phyloP scores from a whole-genome alignment of 2,113 vertebrate genomes.

The Laticauda colubrina region DNA sequence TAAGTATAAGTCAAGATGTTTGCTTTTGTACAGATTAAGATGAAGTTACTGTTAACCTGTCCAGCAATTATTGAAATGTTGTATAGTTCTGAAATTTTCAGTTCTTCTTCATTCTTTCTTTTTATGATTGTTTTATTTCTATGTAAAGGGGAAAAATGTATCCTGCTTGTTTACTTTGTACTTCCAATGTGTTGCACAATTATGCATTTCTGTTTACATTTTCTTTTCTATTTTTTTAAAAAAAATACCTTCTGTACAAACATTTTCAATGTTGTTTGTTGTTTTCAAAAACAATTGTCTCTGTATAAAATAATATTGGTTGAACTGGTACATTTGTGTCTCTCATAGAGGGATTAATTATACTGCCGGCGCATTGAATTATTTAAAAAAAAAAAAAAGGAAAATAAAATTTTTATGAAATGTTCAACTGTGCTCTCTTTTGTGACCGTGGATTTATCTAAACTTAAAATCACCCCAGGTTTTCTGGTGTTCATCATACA shows the following conservation, averaged over 20 bases:
- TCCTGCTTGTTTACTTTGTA: conserved; percentile 84
- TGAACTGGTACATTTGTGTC: conserved; percentile 75
- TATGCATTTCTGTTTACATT: conserved; percentile 83
- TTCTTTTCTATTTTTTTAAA: conserved; percentile 81
- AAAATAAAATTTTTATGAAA: conserved; percentile 83
- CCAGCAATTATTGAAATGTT: conserved; percentile 77
- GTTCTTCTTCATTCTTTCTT: conserved; percentile 53
- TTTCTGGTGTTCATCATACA: not conserved
- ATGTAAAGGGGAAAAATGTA: conserved; percentile 74
- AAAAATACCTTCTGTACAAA: conserved; percentile 89
- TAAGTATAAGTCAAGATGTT: conserved; percentile 72
- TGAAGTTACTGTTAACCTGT: conserved; percentile 74
- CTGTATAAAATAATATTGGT: conserved; percentile 90
- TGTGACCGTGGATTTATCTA: conserved; percentile 58
- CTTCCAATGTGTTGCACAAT: conserved; percentile 86
- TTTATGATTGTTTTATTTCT: conserved; percentile 64
- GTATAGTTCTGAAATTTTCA: conserved; percentile 75
- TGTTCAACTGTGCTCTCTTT: conserved; percentile 52
- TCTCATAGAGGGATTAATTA: conserved; percentile 80
- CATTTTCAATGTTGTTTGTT: conserved; percentile 89
- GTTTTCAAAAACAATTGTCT: conserved; percentile 92
- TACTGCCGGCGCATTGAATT: conserved; percentile 79
- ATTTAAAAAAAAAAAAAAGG: conserved; percentile 77
- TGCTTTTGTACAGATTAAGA: conserved; percentile 76
- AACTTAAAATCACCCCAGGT: not conserved